Base-by-base conservation (phyloP, 2,888 invertebrate species). In the Yponomeuta evonymella region DNA sequence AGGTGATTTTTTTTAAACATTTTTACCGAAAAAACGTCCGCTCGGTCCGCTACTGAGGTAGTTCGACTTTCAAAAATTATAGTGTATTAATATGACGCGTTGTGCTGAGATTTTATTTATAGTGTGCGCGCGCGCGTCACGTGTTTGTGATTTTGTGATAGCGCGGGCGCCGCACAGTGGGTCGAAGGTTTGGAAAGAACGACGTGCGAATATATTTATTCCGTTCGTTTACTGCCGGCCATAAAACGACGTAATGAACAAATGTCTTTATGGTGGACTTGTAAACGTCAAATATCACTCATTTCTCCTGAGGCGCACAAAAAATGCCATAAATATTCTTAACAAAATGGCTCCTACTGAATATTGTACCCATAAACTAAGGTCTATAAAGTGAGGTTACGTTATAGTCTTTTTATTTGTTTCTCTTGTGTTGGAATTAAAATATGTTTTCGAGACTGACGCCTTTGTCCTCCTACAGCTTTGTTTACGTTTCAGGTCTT, bases 281-380 rank as follows among this genome's bases (percentile, higher is more conserved):
- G 89, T 89, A 88, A 88, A 88, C 84, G 87, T 88, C 89, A 83
- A 87, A 88, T 88, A 87, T 89, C 86, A 85, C 83, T 88, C 85
- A 87, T 87, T 87, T 87, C 86, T 83, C 80, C 77, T 78, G 78
- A 78, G 75, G 74, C 79, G 73, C 78, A 88, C 87, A 89, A 90
- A 89, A 89, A 88, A 86, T 78, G 83, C 83, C 89, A 88, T 90
- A 90, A 90, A 90, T 90, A 88, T 88, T 84, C 81, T 84, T 86
- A 90, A 90, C 90, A 88, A 87, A 89, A 88, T 85, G 84, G 83
- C 84, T 88, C 88, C 90, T 90, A 90, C 90, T 89, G 90, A 89
- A 90, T 89, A 89, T 88, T 87, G 86, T 81, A 82, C 85, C 83
- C 83, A 87, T 90, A 89, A 90, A 90, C 83, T 78, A 76, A 81